A percentile compares a stretch with the other conserved stretches of the same genome.
Evolutionary conservation across 1,140 invertebrate species (phyloP).

Genomic region (Caenorhabditis remanei): DNA sequence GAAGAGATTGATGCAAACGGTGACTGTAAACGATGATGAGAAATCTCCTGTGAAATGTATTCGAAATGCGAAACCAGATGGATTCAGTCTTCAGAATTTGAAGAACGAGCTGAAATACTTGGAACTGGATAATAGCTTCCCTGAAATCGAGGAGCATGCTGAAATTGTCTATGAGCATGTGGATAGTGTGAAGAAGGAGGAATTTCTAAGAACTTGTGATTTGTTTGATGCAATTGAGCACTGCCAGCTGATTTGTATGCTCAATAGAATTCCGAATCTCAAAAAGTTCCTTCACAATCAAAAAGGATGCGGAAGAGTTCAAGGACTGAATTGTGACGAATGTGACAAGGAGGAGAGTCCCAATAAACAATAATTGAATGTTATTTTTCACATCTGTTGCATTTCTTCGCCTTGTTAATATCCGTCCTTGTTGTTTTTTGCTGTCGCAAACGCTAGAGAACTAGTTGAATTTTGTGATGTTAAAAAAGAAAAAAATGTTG

Average conservation of each 20-base stretch:
- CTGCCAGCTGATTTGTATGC: constrained; percentile 81
- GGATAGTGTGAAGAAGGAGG: constrained; percentile 77
- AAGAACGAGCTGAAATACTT: background rate
- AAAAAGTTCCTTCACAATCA: background rate
- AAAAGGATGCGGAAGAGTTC: background rate
- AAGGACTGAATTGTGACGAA: background rate
- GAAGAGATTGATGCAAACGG: no score
- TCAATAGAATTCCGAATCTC: constrained; percentile 82
- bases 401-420: no score
- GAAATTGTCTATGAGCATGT: background rate
- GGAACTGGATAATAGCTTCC: background rate
- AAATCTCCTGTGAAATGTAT: background rate
- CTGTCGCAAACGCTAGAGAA: no score
- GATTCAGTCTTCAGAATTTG: background rate
- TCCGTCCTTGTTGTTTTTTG: no score
- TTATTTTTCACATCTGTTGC: no score
- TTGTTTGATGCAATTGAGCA: constrained; percentile 84
- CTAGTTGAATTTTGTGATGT: no score
- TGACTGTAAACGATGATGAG: no score
- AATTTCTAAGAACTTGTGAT: constrained; percentile 83
- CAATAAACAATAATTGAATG: no score
- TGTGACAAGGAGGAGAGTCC: background rate
- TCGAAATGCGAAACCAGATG: background rate
- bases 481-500: no score
- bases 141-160: background rate